phyloP scores from a whole-genome alignment of 2,888 invertebrate genomes.

The Globia sparganii region DNA sequence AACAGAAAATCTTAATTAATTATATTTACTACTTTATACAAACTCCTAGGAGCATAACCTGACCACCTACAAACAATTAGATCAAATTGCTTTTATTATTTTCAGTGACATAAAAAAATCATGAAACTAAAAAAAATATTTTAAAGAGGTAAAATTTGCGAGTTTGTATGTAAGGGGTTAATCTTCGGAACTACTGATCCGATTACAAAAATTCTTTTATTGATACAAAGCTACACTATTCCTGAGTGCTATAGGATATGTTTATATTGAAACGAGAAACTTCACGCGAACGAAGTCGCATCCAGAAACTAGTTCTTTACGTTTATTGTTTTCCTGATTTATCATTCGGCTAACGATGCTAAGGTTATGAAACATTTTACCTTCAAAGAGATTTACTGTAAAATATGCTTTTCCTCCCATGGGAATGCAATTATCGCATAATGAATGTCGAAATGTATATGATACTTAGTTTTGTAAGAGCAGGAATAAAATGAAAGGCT shows the following conservation, averaged over 20 bases:
- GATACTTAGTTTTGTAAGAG: not conserved
- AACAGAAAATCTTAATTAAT: not conserved
- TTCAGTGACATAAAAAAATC: not conserved
- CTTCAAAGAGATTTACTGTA: not conserved
- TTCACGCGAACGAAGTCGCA: not conserved
- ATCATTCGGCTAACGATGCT: not conserved
- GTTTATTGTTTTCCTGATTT: not conserved
- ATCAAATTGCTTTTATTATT: not conserved
- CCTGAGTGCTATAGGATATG: not conserved
- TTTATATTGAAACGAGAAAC: not conserved
- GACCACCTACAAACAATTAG: not conserved
- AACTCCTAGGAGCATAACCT: not conserved
- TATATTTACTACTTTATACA: not conserved
- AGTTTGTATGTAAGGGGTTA: not conserved
- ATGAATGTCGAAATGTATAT: not conserved
- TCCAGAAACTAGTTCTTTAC: not conserved
- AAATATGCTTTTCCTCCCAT: not conserved
- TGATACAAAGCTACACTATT: not conserved
- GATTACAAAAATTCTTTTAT: not conserved
- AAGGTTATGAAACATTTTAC: not conserved
- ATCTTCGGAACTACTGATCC: not conserved
- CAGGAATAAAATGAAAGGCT: constrained; percentile 13
- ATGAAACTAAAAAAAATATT: not conserved
- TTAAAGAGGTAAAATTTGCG: not conserved
- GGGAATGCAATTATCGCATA: no score